Evolutionary conservation across 2,113 vertebrate genomes (phyloP).

Genomic region (Nannospalax galili): DNA sequence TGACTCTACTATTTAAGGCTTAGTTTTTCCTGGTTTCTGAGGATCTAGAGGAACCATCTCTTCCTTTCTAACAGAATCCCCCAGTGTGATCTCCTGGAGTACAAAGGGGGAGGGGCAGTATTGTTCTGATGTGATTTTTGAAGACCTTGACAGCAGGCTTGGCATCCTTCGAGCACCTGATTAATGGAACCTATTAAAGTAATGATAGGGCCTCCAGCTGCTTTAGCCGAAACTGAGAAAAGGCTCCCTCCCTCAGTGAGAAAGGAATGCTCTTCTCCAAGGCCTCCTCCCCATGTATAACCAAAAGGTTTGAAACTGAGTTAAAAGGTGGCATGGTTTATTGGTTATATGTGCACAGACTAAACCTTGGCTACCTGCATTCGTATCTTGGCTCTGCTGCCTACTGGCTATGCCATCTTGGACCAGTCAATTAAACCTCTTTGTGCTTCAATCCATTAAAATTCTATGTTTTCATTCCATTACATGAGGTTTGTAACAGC

Average conservation of each 20-base stretch:
- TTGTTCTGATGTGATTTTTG: not conserved
- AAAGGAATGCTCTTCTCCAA: not conserved
- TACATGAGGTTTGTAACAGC: not conserved
- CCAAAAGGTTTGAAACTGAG: not conserved
- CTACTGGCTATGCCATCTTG: not conserved
- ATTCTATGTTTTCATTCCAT: not conserved
- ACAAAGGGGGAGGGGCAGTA: not conserved
- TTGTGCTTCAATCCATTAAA: not conserved
- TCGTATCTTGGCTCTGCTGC: not conserved
- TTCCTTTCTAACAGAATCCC: not conserved
- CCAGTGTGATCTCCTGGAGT: not conserved
- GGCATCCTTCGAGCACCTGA: not conserved
- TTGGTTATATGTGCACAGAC: not conserved
- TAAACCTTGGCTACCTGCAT: not conserved
- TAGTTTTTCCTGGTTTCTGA: not conserved
- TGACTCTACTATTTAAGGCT: not conserved
- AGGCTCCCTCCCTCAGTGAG: slow-evolving; percentile 37
- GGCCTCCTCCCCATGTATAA: not conserved
- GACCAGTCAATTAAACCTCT: not conserved
- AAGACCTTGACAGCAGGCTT: not conserved
- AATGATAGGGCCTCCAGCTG: slow-evolving; percentile 36
- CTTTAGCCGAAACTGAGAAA: slow-evolving; percentile 36
- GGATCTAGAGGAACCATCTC: not conserved
- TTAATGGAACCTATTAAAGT: slow-evolving; percentile 6
- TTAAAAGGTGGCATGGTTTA: not conserved